Conservation (phyloP, 2,888 invertebrate genomes). For the Oligia latruncula region DNA sequence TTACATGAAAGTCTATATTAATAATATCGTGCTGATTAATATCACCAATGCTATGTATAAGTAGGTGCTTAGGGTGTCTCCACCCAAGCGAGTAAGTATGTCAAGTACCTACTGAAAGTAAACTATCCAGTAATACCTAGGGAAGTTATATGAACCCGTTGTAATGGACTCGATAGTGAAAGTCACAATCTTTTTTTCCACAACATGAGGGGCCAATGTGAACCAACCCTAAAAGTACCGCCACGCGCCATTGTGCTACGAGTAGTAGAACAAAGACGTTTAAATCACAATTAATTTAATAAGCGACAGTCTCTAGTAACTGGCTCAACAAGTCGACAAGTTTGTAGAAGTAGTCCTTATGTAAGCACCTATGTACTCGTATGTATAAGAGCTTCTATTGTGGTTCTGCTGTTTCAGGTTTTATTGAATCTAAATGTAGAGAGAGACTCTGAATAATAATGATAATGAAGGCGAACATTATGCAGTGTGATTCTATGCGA, state of each 20-base stretch:
- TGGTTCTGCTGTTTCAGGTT: neutral
- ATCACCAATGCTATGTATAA: neutral
- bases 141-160: neutral
- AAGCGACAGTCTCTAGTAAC: conserved; percentile 15
- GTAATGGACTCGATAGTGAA: too few species aligned
- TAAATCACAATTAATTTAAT: conserved; percentile 45
- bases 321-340: conserved; percentile 43
- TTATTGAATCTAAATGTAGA: neutral
- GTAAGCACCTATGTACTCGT: neutral
- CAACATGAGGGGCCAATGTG: neutral
- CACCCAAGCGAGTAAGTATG: neutral
- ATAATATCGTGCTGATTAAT: neutral
- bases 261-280: conserved; percentile 33
- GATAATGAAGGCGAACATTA: too few species aligned
- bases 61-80: neutral
- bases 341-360: conserved; percentile 16
- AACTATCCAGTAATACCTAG: neutral
- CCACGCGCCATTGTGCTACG: conserved; percentile 1
- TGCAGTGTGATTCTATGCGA: neutral
- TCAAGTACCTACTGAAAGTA: neutral
- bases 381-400: conserved; percentile 4
- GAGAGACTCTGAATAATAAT: too few species aligned
- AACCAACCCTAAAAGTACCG: neutral
- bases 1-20: neutral
- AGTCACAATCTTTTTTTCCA: neutral